Conservation (phyloP, 2,888 invertebrate species). For the Portevinia maculata region DNA sequence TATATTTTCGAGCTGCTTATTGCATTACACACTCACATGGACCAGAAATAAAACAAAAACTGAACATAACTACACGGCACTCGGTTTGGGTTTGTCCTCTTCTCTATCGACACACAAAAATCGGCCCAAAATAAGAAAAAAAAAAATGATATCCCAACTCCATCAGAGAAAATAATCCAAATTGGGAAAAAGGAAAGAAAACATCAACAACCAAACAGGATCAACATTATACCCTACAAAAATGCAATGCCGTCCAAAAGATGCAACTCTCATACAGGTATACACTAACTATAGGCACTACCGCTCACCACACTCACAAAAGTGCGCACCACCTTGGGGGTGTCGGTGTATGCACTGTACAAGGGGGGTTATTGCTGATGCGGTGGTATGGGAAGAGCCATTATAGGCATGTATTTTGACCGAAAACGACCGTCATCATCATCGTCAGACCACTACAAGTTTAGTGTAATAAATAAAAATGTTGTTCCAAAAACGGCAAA, state of each 20-base stretch:
- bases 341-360: slow-evolving; percentile 25
- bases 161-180: slow-evolving; percentile 79
- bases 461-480: slow-evolving; percentile 75
- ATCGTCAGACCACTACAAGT: slow-evolving; percentile 75
- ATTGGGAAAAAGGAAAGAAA: slow-evolving; percentile 75
- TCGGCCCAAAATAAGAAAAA: slow-evolving; percentile 74
- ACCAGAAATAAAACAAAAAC: slow-evolving; percentile 25
- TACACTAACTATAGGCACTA: slow-evolving; percentile 42
- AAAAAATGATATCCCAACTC: slow-evolving; percentile 63
- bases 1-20: slow-evolving; percentile 72
- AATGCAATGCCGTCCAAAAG: slow-evolving; percentile 73
- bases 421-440: slow-evolving; percentile 74
- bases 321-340: slow-evolving; percentile 47
- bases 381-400: slow-evolving; percentile 68
- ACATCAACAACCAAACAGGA: slow-evolving; percentile 66
- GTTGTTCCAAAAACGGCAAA: slow-evolving; percentile 53
- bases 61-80: slow-evolving; percentile 71
- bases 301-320: slow-evolving; percentile 29
- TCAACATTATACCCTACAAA: slow-evolving; percentile 74
- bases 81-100: slow-evolving; percentile 75
- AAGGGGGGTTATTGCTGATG: slow-evolving; percentile 27
- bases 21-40: slow-evolving; percentile 73
- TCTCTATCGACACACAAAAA: slow-evolving; percentile 74
- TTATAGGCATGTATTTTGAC: slow-evolving; percentile 74
- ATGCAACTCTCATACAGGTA: slow-evolving; percentile 73